These are phyloP conservation scores for Rhodinocichla rosea DNA, from an alignment of 2,113 vertebrate genomes.

Conservation along the genomic window DNA sequence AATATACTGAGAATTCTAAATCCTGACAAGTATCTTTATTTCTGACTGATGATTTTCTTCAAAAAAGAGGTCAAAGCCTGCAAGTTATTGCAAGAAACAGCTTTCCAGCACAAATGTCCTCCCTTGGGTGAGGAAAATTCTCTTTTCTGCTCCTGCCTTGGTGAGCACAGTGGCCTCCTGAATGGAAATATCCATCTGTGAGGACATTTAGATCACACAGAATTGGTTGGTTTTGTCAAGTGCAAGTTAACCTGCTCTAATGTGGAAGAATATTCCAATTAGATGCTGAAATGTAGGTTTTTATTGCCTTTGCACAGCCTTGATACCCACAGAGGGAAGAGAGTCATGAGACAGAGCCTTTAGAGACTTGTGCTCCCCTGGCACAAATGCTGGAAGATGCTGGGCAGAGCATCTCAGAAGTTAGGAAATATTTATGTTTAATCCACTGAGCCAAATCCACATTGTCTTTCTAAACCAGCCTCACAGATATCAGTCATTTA, in stretches of 20 bases:
- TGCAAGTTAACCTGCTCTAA: background rate
- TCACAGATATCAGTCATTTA: background rate
- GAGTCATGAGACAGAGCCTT: background rate
- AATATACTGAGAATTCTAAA: background rate
- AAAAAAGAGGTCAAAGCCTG: background rate
- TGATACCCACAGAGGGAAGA: background rate
- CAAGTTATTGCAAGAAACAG: background rate
- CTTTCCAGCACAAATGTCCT: background rate
- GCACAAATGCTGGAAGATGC: background rate
- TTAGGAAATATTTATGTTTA: background rate
- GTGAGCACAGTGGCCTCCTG: background rate
- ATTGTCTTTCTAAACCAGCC: fast-evolving
- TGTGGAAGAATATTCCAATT: background rate
- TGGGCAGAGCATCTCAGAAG: background rate
- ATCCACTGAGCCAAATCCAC: background rate
- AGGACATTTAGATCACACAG: background rate
- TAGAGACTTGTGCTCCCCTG: background rate
- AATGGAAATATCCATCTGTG: background rate
- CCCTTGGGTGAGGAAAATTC: background rate
- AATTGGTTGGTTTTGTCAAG: background rate
- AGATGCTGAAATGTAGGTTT: background rate
- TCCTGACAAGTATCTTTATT: background rate
- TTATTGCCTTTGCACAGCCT: background rate
- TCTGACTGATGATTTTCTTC: background rate
- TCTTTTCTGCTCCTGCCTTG: background rate